Evolutionary conservation across 1,140 invertebrate species (phyloP).

Genomic region (Gerris buenoi): DNA sequence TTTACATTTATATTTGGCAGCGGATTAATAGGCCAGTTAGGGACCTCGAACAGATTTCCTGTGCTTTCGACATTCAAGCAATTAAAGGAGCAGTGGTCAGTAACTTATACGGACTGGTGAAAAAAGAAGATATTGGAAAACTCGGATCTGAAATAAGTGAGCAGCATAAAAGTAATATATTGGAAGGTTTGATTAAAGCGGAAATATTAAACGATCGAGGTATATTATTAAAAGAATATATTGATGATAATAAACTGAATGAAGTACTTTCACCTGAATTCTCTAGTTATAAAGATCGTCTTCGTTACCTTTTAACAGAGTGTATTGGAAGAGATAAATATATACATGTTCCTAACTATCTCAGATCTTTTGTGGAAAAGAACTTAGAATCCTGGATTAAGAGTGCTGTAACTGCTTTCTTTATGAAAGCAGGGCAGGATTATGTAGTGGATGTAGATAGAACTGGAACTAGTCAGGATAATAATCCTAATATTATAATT

Average conservation of each 20-base stretch:
- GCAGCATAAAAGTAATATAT: constrained; percentile 12
- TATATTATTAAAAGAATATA: background rate
- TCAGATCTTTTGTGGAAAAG: constrained; percentile 18
- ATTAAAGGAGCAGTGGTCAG: background rate
- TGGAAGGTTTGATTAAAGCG: constrained; percentile 5
- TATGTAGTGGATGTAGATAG: constrained; percentile 24
- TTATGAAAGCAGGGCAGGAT: constrained; percentile 17
- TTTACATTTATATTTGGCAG: constrained; percentile 11
- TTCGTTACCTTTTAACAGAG: background rate
- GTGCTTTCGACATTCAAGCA: background rate
- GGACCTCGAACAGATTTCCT: background rate
- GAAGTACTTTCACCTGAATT: background rate
- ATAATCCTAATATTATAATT: constrained; percentile 24
- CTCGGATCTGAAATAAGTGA: constrained; percentile 24
- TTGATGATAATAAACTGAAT: background rate
- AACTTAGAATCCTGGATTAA: constrained; percentile 23
- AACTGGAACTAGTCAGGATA: constrained; percentile 21
- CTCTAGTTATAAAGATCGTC: background rate
- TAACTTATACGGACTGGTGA: background rate
- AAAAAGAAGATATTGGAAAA: constrained; percentile 20
- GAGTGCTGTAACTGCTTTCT: constrained; percentile 20
- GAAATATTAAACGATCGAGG: background rate
- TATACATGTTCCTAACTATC: constrained; percentile 15
- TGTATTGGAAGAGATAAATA: constrained; percentile 7
- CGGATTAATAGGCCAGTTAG: background rate